Evolutionary conservation across 1,140 invertebrate genomes (phyloP).

Genomic region (Drosophila elegans): DNA sequence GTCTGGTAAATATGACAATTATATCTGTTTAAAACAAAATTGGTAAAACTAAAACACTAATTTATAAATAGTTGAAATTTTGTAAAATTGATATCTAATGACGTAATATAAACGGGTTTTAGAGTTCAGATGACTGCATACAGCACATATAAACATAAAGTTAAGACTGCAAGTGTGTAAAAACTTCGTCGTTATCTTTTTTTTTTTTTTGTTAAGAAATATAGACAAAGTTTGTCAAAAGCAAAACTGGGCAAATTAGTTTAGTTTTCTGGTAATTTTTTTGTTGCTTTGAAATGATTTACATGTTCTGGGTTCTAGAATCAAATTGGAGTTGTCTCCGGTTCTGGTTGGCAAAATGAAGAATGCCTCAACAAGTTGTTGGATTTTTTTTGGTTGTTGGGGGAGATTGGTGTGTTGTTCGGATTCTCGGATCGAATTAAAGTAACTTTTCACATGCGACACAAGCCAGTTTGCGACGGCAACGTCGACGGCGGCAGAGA

Average conservation of each 20-base stretch:
- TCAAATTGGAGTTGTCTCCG: constrained; percentile 27
- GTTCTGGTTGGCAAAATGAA: constrained; percentile 45
- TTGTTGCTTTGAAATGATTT: constrained; percentile 55
- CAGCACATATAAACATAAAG: no score
- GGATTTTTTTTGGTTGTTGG: background rate
- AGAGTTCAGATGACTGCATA: no score
- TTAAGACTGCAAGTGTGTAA: background rate
- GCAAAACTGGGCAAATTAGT: constrained; percentile 78
- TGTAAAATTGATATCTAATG: no score
- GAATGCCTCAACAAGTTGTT: constrained; percentile 70
- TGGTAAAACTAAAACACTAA: no score
- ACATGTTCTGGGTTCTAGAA: constrained; percentile 54
- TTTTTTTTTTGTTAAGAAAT: constrained; percentile 8
- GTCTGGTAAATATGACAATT: no score
- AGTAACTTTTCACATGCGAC: constrained; percentile 57
- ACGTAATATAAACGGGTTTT: no score
- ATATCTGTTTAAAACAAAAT: no score
- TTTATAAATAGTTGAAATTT: no score
- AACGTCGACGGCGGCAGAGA: constrained; percentile 23
- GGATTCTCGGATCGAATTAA: constrained; percentile 65
- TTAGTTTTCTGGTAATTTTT: constrained; percentile 57
- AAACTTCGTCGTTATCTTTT: constrained; percentile 1
- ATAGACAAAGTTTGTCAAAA: constrained; percentile 66
- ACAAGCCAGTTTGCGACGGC: constrained; percentile 53
- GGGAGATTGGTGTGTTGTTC: background rate